Evolutionary conservation across 2,797 vertebrate genomes (phyloP).

Genomic region (Melanotaenia parkinsoni): DNA sequence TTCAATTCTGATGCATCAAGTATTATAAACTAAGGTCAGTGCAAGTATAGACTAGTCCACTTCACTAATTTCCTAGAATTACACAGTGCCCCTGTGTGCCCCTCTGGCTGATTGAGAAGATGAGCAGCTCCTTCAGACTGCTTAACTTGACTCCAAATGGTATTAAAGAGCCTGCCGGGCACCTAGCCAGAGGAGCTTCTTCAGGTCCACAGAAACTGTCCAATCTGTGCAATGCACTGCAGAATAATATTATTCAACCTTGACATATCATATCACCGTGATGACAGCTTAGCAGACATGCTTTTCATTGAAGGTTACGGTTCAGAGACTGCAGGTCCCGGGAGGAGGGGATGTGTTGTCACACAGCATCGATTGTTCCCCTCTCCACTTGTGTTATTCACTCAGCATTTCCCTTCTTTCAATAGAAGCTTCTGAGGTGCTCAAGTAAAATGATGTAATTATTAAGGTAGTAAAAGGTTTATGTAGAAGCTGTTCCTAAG

Average conservation of each 20-base stretch:
- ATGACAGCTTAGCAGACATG: constrained; percentile 47
- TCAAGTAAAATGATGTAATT: neutral
- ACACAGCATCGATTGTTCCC: constrained; percentile 21
- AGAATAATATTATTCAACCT: constrained; percentile 65
- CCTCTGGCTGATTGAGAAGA: constrained; percentile 58
- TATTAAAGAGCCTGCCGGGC: constrained; percentile 63
- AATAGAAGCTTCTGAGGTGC: neutral
- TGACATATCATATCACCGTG: constrained; percentile 53
- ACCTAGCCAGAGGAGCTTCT: constrained; percentile 53
- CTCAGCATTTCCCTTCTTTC: neutral
- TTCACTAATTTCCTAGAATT: constrained; percentile 58
- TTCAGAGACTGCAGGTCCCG: constrained; percentile 43
- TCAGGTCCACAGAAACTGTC: constrained; percentile 44
- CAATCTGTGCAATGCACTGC: constrained; percentile 25
- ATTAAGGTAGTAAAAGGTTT: neutral
- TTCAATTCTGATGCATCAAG: constrained; percentile 27
- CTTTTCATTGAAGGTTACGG: constrained; percentile 45
- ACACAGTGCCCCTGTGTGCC: constrained; percentile 40
- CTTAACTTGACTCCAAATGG: constrained; percentile 66
- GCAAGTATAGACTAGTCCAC: constrained; percentile 48
- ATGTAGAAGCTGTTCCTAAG: constrained; percentile 4
- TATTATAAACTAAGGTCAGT: constrained; percentile 44
- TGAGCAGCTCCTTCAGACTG: constrained; percentile 59
- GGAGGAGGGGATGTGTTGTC: constrained; percentile 28
- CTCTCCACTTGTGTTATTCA: constrained; percentile 25